Evolutionary conservation across 64 coral and sea anemone genomes (phyloP), one percentile per base, ranked within the genome.

Genomic region (Montipora capricornis): DNA sequence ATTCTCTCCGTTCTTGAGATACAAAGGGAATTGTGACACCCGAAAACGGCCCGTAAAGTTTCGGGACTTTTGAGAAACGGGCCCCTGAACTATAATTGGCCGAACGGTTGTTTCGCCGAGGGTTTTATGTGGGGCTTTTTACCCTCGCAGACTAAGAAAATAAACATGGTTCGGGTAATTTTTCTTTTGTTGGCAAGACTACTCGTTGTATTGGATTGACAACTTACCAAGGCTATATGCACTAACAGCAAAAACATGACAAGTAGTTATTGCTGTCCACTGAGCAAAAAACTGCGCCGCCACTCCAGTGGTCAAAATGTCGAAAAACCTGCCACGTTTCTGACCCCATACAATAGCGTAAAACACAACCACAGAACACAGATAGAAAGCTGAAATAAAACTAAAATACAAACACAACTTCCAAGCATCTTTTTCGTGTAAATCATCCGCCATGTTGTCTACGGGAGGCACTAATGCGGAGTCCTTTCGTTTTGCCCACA

Each of bases 161-260:
- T 24, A 24, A 24, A 24, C 24, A 24, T 24, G 24, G 13, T 16
- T 68, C 8, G 64, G 4, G 7, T 16, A 16, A 68, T 16, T 68
- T 68, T 10, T 68, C 15, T 16, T 68, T 68, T 10, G 6, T 68
- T 12, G 17, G 64, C 10, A 14, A 68, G 4, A 14, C 13, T 16
- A 14, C 13, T 19, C 17, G 9, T 16, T 73, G 3, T 20, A 9
- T 11, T 37, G 5, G 3, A 16, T 70, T 17, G 2, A 52, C 14
- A 11, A 91, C 92, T 94, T 88, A 94, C 92, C 86, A 49, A 94
- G 78, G 0, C 86, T 69, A 13, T 81, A 66, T 6, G 92, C 52
- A 17, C 84, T 82, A 15, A 94, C 92, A 13, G 87, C 88, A 77
- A 94, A 94, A 59, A 94, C 93, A 20, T 94, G 93, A 22, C 87